Conservation (phyloP, 2,113 vertebrate species). For the Maccullochella peelii region DNA sequence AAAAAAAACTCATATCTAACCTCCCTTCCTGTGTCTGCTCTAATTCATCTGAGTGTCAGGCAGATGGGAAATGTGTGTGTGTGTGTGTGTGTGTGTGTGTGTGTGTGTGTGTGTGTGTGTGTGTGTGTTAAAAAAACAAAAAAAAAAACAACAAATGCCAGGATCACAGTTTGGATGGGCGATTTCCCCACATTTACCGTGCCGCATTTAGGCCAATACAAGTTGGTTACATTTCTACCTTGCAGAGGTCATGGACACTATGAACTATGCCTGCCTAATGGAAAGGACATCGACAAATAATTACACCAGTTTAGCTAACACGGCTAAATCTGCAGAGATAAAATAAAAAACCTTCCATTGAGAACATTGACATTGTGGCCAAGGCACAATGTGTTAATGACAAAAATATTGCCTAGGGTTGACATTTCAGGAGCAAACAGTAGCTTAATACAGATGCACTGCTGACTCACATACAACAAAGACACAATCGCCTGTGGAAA, state of each 20-base stretch:
- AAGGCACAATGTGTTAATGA: constrained; percentile 23
- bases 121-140: no score
- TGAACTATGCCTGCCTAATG: neutral
- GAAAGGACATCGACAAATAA: neutral
- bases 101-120: constrained; percentile 8
- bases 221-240: neutral
- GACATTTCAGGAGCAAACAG: constrained; percentile 56
- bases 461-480: constrained; percentile 58
- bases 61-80: constrained; percentile 51
- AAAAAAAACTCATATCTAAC: neutral
- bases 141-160: no score
- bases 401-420: neutral
- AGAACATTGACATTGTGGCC: neutral
- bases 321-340: neutral
- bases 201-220: neutral
- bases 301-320: neutral
- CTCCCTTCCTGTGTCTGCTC: constrained; percentile 59
- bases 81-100: constrained; percentile 13
- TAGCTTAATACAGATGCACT: constrained; percentile 33
- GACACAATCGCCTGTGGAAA: constrained; percentile 58
- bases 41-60: constrained; percentile 59
- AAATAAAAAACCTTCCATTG: neutral
- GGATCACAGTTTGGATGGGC: constrained; percentile 26
- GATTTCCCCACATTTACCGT: constrained; percentile 15
- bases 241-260: neutral